These are phyloP conservation scores for Chionoecetes opilio DNA, from an alignment of 1,140 invertebrate species.

Conservation along the genomic window DNA sequence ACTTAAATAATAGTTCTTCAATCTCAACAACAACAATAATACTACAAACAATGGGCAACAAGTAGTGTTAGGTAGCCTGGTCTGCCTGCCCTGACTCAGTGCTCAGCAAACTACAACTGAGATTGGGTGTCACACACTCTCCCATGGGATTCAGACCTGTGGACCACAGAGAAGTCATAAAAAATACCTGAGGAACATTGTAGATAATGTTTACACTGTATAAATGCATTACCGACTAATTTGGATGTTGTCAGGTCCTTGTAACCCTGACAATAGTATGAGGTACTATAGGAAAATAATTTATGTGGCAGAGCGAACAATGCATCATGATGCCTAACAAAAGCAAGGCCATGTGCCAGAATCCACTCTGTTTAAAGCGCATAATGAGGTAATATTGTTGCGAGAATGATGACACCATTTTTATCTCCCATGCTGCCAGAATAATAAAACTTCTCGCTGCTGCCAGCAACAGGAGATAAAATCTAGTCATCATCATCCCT, in stretches of 20 bases:
- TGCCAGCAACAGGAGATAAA: conserved; percentile 59
- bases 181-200: conserved; percentile 81
- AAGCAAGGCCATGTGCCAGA: conserved; percentile 59
- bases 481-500: conserved; percentile 64
- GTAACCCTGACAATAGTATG: conserved; percentile 77
- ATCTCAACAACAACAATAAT: conserved; percentile 80
- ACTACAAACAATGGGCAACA: conserved; percentile 79
- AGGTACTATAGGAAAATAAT: conserved; percentile 80
- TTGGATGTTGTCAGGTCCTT: conserved; percentile 78
- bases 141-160: conserved; percentile 79
- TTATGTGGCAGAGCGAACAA: conserved; percentile 75
- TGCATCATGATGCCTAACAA: conserved; percentile 70
- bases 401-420: conserved; percentile 48
- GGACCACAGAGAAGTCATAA: conserved; percentile 80
- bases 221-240: conserved; percentile 80
- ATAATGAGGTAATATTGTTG: conserved; percentile 80
- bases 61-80: conserved; percentile 77
- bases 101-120: conserved; percentile 76
- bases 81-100: conserved; percentile 68
- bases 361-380: conserved; percentile 79
- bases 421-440: conserved; percentile 57
- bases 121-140: conserved; percentile 73
- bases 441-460: conserved; percentile 56
- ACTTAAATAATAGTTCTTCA: conserved; percentile 80
- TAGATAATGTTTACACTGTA: conserved; percentile 76